Percentiles rank a stretch among this genome's conserved stretches.
Conservation (phyloP, 2,113 vertebrate genomes). For the Kryptolebias marmoratus region DNA sequence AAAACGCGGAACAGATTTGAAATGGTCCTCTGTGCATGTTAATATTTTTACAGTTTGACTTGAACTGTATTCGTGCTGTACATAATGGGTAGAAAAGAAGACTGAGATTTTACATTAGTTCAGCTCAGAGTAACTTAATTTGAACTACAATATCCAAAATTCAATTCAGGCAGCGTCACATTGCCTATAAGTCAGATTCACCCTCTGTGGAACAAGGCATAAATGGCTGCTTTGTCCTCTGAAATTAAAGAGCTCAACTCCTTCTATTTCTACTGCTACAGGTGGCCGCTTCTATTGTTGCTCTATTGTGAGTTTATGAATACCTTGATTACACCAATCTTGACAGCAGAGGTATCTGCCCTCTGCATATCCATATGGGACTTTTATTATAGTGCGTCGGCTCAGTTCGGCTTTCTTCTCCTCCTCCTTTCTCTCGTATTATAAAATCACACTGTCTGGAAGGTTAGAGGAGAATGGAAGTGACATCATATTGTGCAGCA, state of each 20-base stretch:
- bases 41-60: slow-evolving; percentile 6
- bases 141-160: slow-evolving; percentile 54
- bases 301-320: slow-evolving; percentile 68
- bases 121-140: slow-evolving; percentile 22
- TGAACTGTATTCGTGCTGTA: not conserved
- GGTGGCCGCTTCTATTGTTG: slow-evolving; percentile 68
- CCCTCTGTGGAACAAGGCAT: slow-evolving; percentile 45
- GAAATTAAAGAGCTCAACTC: slow-evolving; percentile 69
- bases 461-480: slow-evolving; percentile 32
- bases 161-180: slow-evolving; percentile 53
- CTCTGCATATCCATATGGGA: slow-evolving; percentile 39
- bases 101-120: slow-evolving; percentile 20
- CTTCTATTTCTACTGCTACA: slow-evolving; percentile 59
- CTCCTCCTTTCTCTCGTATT: slow-evolving; percentile 15
- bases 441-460: slow-evolving; percentile 23
- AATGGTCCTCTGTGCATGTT: not conserved
- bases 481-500: slow-evolving; percentile 26
- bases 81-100: not conserved
- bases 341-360: slow-evolving; percentile 55
- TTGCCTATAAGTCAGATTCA: slow-evolving; percentile 45
- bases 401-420: slow-evolving; percentile 27
- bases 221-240: slow-evolving; percentile 67
- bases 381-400: slow-evolving; percentile 38
- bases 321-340: slow-evolving; percentile 62
- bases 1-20: slow-evolving; percentile 7